Evolutionary conservation across 2,113 vertebrate species (phyloP), one percentile per base, ranked within the genome.

Genomic region (Aspidoscelis tigris): DNA sequence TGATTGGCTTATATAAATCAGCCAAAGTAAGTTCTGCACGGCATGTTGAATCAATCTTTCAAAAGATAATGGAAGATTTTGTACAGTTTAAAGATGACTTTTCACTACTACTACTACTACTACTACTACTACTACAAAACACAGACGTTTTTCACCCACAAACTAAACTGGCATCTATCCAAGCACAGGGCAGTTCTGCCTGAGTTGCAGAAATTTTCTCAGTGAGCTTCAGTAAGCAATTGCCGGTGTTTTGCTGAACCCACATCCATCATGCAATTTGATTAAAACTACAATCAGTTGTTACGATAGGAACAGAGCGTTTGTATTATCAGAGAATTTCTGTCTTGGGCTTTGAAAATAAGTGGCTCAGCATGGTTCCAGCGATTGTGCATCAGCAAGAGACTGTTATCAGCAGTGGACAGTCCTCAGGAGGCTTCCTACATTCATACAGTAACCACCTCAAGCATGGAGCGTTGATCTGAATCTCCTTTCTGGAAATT

Each of bases 181-280:
- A 75, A 75, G 58, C 71, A 22, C 66, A 75, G 50, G n/a, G 33
- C 70, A 24, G 14, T 85, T 80, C 78, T 80, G 77, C 77, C 74
- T 74, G 83, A 79, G 43, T n/a, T 73, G 77, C 83, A 85, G 55
- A 80, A 80, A 85, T 66, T 85, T 85, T 85, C 83, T 66, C 83
- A 74, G 76, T 85, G 70, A 85, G 77, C 83, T 84, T 66, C 58
- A 85, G 43, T 64, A 58, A 80, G 77, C 76, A 85, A 82, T 78
- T 85, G 77, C 53, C 44, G 71, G 77, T 66, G 58, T 80, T 85
- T 79, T 74, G 83, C 77, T 80, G 83, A 85, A 70, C 83, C 77
- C 44, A 85, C 69, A 80, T 80, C 77, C 70, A 85, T 79, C 77
- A 85, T 79, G 44, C 58, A 50, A 85, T 41, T 3, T 53, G 83